Evolutionary conservation across 2,113 vertebrate genomes (phyloP), one percentile per base, ranked within the genome.

Genomic region (Pyxicephalus adspersus): DNA sequence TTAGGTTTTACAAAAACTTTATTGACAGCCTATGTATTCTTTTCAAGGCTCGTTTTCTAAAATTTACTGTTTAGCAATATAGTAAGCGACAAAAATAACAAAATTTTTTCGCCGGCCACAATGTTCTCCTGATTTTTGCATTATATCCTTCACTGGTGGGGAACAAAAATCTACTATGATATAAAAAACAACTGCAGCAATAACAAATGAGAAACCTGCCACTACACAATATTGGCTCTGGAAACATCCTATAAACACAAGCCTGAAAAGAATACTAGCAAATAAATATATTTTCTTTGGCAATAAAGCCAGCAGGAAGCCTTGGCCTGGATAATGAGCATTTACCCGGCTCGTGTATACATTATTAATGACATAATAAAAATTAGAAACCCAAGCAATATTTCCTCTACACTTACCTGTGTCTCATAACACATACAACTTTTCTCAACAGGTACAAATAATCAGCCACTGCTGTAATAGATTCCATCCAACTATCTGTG

Each of bases 341-440:
- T 54, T 58, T 74, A 26, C 70, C 20, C 19, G n/a, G 5, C 23
- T 34, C 54, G 16, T 58, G 71, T 29, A 57, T 57, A 20, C 34
- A 58, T 26, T 74, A 74, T 74, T 58, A 74, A 74, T 74, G 54
- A 74, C 71, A 74, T 74, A 73, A 73, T 74, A 74, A 60, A 70
- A 74, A 9, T 34, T 73, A 29, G 58, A 28, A 34, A 29, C 13
- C 26, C 54, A 9, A 58, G 52, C 18, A n/a, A 15, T 55, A 16
- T 28, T 34, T 55, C 71, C 54, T 58, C 18, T n/a, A 19, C 34
- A 74, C 54, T 57, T 57, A 74, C 71, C 71, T 60, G 71, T 55
- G 34, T n/a, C 54, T 11, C 58, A 31, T 34, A 55, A 26, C 54
- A 57, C 70, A 73, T 52, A 19, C 70, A 57, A 58, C 52, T 72